These are phyloP conservation scores for Trachelus iudaicus DNA, from an alignment of 2,888 invertebrate species.

Conservation along the genomic window DNA sequence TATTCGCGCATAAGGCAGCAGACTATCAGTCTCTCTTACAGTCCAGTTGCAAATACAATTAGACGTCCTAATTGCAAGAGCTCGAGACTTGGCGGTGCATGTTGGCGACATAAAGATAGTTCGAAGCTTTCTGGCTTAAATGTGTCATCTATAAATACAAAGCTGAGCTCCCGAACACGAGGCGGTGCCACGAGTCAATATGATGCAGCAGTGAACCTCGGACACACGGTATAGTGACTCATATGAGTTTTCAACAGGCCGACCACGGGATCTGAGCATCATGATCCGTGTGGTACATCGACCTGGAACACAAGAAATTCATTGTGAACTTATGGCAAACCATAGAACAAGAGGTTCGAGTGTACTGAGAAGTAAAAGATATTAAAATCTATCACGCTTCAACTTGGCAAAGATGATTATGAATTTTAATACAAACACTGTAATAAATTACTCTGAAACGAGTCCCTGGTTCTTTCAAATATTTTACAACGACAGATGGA, in stretches of 20 bases:
- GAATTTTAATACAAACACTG: neutral
- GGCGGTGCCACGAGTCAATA: conserved; percentile 15
- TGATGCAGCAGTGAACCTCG: neutral
- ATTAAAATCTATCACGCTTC: neutral
- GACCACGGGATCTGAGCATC: neutral
- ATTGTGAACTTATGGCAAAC: neutral
- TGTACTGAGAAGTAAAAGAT: neutral
- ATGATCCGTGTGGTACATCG: neutral
- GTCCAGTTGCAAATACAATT: neutral
- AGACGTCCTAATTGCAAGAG: neutral
- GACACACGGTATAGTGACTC: neutral
- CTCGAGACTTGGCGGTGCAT: neutral
- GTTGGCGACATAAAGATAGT: conserved; percentile 52
- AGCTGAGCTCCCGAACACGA: conserved; percentile 27
- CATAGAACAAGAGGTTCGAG: neutral
- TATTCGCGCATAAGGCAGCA: neutral
- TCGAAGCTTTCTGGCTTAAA: conserved; percentile 56
- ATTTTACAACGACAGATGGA: neutral
- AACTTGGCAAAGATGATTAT: neutral
- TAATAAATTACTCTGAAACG: neutral
- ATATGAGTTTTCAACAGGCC: neutral
- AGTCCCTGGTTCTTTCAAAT: neutral
- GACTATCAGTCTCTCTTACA: neutral
- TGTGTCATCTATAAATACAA: conserved; percentile 64
- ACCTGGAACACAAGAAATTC: neutral